A percentile compares a stretch with the other conserved stretches of the same genome.
These are phyloP conservation scores for Pollicipes pollicipes DNA, from an alignment of 1,140 invertebrate species.

Conservation along the genomic window DNA sequence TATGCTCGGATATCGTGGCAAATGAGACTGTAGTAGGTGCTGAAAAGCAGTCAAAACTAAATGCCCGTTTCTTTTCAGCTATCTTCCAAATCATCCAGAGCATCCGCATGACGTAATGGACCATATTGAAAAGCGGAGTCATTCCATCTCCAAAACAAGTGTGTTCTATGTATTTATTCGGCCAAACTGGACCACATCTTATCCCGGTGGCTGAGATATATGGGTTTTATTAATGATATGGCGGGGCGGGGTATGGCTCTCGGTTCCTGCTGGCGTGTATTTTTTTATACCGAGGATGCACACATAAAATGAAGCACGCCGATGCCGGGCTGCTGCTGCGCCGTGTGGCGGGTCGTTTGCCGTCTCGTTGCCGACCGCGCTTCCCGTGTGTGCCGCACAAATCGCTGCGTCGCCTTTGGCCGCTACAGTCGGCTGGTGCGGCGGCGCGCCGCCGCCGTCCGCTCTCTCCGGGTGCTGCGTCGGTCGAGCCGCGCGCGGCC, in stretches of 20 bases:
- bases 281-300: background rate
- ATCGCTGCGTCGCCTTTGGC: too few relatives aligned
- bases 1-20: too few relatives aligned
- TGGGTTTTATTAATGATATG: background rate
- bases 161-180: background rate
- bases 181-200: background rate
- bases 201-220: background rate
- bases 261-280: background rate
- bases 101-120: slow-evolving; percentile 42
- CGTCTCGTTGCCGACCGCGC: too few relatives aligned
- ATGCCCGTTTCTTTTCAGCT: slow-evolving; percentile 45
- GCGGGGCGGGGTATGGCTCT: too few relatives aligned
- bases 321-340: too few relatives aligned
- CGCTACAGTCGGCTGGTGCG: too few relatives aligned
- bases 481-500: too few relatives aligned
- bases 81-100: slow-evolving; percentile 94
- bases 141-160: background rate
- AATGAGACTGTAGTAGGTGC: too few relatives aligned
- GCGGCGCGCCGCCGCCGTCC: too few relatives aligned
- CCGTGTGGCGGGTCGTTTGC: background rate
- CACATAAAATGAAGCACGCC: background rate
- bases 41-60: too few relatives aligned
- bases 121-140: background rate
- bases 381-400: too few relatives aligned
- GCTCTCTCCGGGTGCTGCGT: background rate